Evolutionary conservation across 2,888 invertebrate genomes (phyloP).

Genomic region (Ophioninae sp.): DNA sequence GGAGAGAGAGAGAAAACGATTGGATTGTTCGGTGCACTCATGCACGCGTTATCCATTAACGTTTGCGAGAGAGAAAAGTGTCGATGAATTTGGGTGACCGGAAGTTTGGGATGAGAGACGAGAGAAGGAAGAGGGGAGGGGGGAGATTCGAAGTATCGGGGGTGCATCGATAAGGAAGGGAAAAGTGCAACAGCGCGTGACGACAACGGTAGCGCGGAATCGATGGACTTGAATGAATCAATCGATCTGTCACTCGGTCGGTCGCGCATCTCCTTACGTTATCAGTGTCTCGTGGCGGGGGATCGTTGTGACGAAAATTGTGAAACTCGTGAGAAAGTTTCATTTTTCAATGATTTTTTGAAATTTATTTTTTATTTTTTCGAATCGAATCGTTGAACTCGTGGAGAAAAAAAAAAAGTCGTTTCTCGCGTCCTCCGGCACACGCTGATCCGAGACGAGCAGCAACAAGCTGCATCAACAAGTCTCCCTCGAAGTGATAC

Average conservation of each 20-base stretch:
- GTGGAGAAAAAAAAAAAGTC: too few species aligned
- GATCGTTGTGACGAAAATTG: conserved; percentile 21
- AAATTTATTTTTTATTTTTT: neutral
- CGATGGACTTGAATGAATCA: conserved; percentile 57
- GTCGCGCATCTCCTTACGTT: conserved; percentile 58
- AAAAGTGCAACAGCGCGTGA: conserved; percentile 13
- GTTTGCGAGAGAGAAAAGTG: neutral
- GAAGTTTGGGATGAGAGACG: neutral
- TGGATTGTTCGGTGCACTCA: neutral
- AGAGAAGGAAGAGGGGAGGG: neutral
- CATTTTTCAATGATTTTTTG: neutral
- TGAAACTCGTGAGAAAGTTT: neutral
- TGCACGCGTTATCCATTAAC: neutral
- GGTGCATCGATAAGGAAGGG: conserved; percentile 13
- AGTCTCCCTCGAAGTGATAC: too few species aligned
- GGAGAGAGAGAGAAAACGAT: neutral
- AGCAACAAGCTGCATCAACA: too few species aligned
- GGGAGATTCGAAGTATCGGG: neutral
- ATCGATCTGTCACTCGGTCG: conserved; percentile 58
- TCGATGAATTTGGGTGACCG: neutral
- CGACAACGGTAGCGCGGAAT: conserved; percentile 24
- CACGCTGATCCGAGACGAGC: too few species aligned
- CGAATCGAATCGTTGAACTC: too few species aligned
- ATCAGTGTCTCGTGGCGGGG: conserved; percentile 46
- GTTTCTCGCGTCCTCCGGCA: too few species aligned